Conservation (phyloP, 2,888 invertebrate genomes). For the Parnassius orleans region DNA sequence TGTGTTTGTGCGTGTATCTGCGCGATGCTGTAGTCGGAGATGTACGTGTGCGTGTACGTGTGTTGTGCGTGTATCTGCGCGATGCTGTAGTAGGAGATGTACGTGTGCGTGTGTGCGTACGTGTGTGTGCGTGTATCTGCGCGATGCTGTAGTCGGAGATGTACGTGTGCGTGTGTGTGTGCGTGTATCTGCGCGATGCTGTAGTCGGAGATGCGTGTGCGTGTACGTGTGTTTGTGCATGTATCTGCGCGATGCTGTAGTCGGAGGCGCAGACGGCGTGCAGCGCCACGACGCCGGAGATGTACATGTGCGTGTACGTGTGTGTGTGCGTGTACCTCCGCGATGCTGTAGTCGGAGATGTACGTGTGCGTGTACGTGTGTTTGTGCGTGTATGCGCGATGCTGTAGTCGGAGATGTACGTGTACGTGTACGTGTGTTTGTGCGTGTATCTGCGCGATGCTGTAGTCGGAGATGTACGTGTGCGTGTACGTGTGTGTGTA, state of each 20-base stretch:
- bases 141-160: constrained; percentile 25
- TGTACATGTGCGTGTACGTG: too few relatives aligned
- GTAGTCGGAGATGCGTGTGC: constrained; percentile 85
- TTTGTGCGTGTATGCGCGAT: too few relatives aligned
- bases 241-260: constrained; percentile 96
- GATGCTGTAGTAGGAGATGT: constrained; percentile 99
- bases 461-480: too few relatives aligned
- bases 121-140: too few relatives aligned
- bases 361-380: too few relatives aligned
- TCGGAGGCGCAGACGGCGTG: constrained; percentile 99
- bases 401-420: too few relatives aligned
- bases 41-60: constrained; percentile 47
- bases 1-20: constrained; percentile 72
- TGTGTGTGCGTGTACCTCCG: too few relatives aligned
- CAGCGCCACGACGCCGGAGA: constrained; percentile 98
- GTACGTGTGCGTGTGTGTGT: constrained; percentile 46
- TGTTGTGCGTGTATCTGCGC: constrained; percentile 81
- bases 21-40: constrained; percentile 99
- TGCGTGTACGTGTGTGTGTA: constrained; percentile 83
- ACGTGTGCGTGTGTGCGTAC: constrained; percentile 52
- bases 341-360: too few relatives aligned
- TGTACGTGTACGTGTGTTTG: too few relatives aligned
- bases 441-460: too few relatives aligned
- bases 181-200: too few relatives aligned
- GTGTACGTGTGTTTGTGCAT: background rate